These are phyloP conservation scores for Grapholita molesta DNA, from an alignment of 1,140 invertebrate genomes.

Conservation along the genomic window DNA sequence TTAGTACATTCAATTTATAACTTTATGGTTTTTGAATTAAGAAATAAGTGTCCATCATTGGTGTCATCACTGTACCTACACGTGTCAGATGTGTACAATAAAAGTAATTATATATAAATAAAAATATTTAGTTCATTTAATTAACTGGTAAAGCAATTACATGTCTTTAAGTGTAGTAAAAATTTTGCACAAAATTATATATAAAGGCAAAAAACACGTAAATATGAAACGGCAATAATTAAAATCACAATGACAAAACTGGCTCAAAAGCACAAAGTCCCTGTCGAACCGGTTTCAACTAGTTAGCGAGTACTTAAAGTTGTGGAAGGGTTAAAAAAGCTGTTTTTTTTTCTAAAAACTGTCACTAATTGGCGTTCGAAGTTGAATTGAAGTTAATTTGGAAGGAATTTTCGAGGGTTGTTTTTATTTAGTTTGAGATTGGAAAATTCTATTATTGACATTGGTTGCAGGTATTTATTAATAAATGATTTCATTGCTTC, in stretches of 20 bases:
- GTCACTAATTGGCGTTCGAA: conserved; percentile 35
- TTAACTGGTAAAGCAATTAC: background rate
- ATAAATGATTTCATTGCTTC: too few relatives aligned
- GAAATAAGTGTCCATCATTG: too few relatives aligned
- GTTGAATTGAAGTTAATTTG: conserved; percentile 25
- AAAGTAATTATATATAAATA: too few relatives aligned
- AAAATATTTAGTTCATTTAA: too few relatives aligned
- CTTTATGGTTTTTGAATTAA: too few relatives aligned
- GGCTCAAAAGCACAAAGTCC: background rate
- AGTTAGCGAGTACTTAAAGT: conserved; percentile 10
- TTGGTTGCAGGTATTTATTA: background rate
- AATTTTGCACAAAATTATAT: background rate
- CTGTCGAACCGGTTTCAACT: conserved; percentile 4
- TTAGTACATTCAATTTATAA: too few relatives aligned
- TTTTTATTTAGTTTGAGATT: background rate
- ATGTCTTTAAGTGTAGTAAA: background rate
- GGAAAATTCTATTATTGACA: background rate
- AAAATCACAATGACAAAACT: background rate
- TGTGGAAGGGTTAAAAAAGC: conserved; percentile 3
- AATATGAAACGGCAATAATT: background rate
- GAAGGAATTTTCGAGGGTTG: conserved; percentile 11
- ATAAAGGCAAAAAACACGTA: background rate
- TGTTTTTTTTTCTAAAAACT: conserved; percentile 26
- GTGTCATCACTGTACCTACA: too few relatives aligned
- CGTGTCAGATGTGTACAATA: too few relatives aligned